Percentiles rank a stretch among this genome's conserved stretches.
Conservation (phyloP, 2,113 vertebrate genomes). For the Calidris pygmaea region DNA sequence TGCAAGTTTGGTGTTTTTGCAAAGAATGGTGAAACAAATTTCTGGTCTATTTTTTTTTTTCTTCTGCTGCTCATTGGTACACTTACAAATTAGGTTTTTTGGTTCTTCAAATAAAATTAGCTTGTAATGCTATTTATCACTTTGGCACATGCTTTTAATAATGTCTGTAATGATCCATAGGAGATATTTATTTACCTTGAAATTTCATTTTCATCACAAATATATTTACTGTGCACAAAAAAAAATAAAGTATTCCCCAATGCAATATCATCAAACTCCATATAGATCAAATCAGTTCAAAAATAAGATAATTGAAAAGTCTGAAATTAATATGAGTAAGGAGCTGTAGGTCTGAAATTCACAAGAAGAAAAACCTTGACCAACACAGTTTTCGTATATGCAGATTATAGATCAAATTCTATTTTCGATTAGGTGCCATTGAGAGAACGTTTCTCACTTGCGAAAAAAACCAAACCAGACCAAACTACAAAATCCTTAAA, state of each 20-base stretch:
- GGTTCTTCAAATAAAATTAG: not conserved
- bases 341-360: not conserved
- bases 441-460: not conserved
- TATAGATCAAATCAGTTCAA: not conserved
- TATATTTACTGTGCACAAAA: not conserved
- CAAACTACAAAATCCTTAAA: not conserved
- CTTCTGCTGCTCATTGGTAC: not conserved
- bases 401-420: not conserved
- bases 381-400: not conserved
- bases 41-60: not conserved
- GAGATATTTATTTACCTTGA: slow-evolving; percentile 19
- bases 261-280: not conserved
- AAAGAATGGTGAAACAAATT: not conserved
- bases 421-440: not conserved
- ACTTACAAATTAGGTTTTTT: not conserved
- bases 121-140: not conserved
- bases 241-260: not conserved
- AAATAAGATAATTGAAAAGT: not conserved
- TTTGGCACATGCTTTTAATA: not conserved
- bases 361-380: not conserved
- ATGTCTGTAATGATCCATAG: not conserved
- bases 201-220: slow-evolving; percentile 1
- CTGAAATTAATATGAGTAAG: not conserved
- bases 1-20: not conserved
- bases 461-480: not conserved